phyloP scores from a whole-genome alignment of 2,888 invertebrate genomes.

The Poecilus cupreus region DNA sequence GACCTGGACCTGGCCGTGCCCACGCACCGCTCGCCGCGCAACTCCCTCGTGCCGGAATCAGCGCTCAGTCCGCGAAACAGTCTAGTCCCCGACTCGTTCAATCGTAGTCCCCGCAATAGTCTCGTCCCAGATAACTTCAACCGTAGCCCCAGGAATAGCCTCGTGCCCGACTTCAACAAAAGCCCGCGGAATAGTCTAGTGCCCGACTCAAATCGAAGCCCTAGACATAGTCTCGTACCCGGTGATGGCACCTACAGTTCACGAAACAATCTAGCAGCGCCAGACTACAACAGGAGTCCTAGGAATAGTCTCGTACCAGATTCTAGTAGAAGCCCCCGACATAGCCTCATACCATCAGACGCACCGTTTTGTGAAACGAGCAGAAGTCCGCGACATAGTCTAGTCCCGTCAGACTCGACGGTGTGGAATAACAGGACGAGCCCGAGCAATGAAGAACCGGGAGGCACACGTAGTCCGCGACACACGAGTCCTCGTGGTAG shows the following conservation, averaged over 20 bases:
- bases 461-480: constrained; percentile 76
- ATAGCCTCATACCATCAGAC: constrained; percentile 78
- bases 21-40: constrained; percentile 75
- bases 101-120: constrained; percentile 78
- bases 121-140: constrained; percentile 76
- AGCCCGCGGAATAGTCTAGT: constrained; percentile 71
- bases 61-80: constrained; percentile 78
- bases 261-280: constrained; percentile 73
- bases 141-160: constrained; percentile 71
- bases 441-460: constrained; percentile 69
- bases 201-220: constrained; percentile 73
- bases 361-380: constrained; percentile 76
- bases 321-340: constrained; percentile 71
- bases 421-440: constrained; percentile 76
- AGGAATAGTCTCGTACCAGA: constrained; percentile 79
- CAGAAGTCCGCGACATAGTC: constrained; percentile 74
- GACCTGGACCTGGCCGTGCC: constrained; percentile 76
- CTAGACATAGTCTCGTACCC: constrained; percentile 77
- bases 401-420: constrained; percentile 78
- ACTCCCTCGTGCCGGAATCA: constrained; percentile 75
- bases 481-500: constrained; percentile 76
- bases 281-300: constrained; percentile 71
- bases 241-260: constrained; percentile 76
- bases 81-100: constrained; percentile 73
- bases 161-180: constrained; percentile 69